Evolutionary conservation across 1,140 invertebrate species (phyloP).

Genomic region (Drosophila pallidifrons): DNA sequence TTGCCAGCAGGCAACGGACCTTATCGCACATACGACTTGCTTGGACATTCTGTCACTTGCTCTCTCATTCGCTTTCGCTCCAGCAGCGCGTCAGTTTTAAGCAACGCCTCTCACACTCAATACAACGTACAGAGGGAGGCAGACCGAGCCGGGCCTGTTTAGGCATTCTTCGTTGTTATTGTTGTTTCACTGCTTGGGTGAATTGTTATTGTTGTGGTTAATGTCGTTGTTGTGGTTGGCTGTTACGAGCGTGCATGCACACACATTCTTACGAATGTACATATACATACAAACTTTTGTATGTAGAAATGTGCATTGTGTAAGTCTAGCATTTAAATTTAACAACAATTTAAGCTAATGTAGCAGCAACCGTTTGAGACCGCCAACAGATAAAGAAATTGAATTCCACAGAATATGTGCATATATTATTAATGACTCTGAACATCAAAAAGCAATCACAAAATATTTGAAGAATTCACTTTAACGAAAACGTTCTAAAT

Average conservation of each 20-base stretch:
- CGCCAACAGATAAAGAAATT: constrained; percentile 23
- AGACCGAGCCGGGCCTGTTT: constrained; percentile 45
- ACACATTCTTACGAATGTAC: not conserved
- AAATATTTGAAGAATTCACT: not conserved
- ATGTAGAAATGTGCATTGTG: constrained; percentile 12
- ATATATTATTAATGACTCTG: constrained; percentile 8
- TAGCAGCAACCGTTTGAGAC: constrained; percentile 1
- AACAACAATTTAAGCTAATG: constrained; percentile 30
- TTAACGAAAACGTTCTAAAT: not conserved
- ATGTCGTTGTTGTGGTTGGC: constrained; percentile 68
- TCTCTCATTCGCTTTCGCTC: constrained; percentile 43
- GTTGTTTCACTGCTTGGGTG: constrained; percentile 34
- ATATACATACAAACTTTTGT: constrained; percentile 4
- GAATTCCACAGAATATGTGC: constrained; percentile 19
- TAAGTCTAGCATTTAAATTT: constrained; percentile 29
- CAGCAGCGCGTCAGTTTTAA: constrained; percentile 55
- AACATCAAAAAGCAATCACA: constrained; percentile 1
- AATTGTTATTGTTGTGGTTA: constrained; percentile 25
- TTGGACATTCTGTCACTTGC: constrained; percentile 32
- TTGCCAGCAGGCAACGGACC: constrained; percentile 49
- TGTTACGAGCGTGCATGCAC: constrained; percentile 35
- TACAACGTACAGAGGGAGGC: constrained; percentile 42
- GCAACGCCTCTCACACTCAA: constrained; percentile 72
- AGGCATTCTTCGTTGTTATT: constrained; percentile 56
- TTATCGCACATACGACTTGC: constrained; percentile 64